Evolutionary conservation across 1,140 invertebrate genomes (phyloP), one percentile per base, ranked within the genome.

Genomic region (Drosophila tani): DNA sequence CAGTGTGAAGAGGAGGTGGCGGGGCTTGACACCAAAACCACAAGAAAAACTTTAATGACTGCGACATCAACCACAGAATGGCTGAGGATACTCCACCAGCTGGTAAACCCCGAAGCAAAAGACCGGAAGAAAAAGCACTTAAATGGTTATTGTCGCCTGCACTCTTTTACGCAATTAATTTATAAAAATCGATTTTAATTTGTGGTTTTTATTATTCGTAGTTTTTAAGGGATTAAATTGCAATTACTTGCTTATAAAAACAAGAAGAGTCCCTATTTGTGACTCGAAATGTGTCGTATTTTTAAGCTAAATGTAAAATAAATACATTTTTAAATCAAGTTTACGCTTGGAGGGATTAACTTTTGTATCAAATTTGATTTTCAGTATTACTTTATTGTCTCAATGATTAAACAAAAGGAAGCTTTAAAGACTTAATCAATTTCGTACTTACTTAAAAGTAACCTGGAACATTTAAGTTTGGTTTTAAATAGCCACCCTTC

Each of bases 1-100:
- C 51, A 76, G 40, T 76, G 14, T 55, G 40, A 57, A 38, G 60
- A 32, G 43, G 35, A 29, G 75, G 46, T 29, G 41, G 46, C 46
- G 49, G 19, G 24, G 55, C 75, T 77, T 77, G 75, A 77, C 75
- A 77, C 62, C 73, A 47, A 77, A 77, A 49, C 75, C 75, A 77
- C 73, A 77, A 59, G 76, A 51, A 58, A 50, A 27, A 43, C 63
- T 65, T 68, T 77, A 77, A 77, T 77, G 73, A 77, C 63, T 67
- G 40, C 62, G 73, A 45, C 55, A 49, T 57, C 70, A 65, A 51
- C 56, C 68, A 60, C 67, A 73, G 71, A 35, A 45, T 53, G 41
- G 57, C 40, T 40, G 32, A 46, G 51, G 46, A 43, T 29, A 47
- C 47, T 62, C 55, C 71, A 55, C 67, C 68, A 66, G 60, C 67